A percentile compares a stretch with the other conserved stretches of the same genome.
Evolutionary conservation across 2,888 invertebrate species (phyloP).

Genomic region (Acrocyrtus sp.): DNA sequence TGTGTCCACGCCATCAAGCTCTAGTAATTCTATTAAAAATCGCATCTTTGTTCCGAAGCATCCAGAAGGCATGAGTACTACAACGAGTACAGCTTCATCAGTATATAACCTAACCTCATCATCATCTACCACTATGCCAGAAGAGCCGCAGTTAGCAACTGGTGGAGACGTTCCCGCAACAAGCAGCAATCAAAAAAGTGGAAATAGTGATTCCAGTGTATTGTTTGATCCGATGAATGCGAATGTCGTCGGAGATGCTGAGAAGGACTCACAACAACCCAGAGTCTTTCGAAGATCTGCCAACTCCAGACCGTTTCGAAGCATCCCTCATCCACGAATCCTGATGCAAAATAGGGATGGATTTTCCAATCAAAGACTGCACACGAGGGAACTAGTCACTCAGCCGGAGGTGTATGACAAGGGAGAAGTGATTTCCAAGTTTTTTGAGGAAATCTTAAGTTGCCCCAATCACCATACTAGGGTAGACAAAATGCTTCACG

Average conservation of each 20-base stretch:
- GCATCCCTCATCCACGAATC: slow-evolving; percentile 61
- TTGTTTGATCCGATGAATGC: slow-evolving; percentile 10
- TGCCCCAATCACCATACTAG: slow-evolving; percentile 56
- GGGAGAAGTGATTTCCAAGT: slow-evolving; percentile 51
- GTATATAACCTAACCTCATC: no score
- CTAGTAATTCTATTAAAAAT: slow-evolving; percentile 54
- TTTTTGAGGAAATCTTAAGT: slow-evolving; percentile 56
- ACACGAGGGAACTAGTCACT: slow-evolving; percentile 35
- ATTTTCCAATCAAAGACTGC: slow-evolving; percentile 28
- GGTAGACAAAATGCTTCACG: slow-evolving; percentile 40
- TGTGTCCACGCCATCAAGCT: slow-evolving; percentile 55
- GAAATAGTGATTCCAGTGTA: neutral
- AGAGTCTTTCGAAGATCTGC: slow-evolving; percentile 25
- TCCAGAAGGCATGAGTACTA: slow-evolving; percentile 6
- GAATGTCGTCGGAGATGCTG: neutral
- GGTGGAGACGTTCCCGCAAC: no score
- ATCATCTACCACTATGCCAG: slow-evolving; percentile 1
- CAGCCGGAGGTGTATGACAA: slow-evolving; percentile 53
- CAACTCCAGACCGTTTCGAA: slow-evolving; percentile 34
- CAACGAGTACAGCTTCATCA: neutral
- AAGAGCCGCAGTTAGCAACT: no score
- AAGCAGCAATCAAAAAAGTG: no score
- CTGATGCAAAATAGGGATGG: slow-evolving; percentile 54
- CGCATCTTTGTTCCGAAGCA: slow-evolving; percentile 56
- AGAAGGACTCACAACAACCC: slow-evolving; percentile 9